A percentile compares a stretch with the other conserved stretches of the same genome.
Conservation (phyloP, 2,113 vertebrate species). For the Etheostoma spectabile region DNA sequence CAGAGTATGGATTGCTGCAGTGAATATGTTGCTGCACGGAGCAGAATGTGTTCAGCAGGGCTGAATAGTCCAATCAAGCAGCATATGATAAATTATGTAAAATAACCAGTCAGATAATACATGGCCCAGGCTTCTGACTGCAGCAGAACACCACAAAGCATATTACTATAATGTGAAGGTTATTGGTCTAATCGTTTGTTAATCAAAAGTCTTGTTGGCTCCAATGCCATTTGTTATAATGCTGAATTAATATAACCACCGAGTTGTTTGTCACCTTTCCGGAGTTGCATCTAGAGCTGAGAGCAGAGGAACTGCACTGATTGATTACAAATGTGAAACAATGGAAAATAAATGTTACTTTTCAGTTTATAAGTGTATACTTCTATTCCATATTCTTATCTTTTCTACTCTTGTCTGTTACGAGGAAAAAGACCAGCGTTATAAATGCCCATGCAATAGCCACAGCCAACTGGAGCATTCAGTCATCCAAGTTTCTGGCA, state of each 20-base stretch:
- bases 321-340: constrained; percentile 7
- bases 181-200: constrained; percentile 35
- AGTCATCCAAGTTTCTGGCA: constrained; percentile 1
- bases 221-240: background rate
- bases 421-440: background rate
- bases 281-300: background rate
- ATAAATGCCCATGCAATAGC: constrained; percentile 10
- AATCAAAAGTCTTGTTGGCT: background rate
- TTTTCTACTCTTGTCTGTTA: background rate
- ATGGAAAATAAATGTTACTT: too few species aligned
- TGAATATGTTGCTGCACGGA: constrained; percentile 50
- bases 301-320: background rate
- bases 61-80: constrained; percentile 47
- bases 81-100: constrained; percentile 52
- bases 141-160: constrained; percentile 32
- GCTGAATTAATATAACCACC: constrained; percentile 6
- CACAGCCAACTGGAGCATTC: background rate
- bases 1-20: constrained; percentile 58
- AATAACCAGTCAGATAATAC: constrained; percentile 50
- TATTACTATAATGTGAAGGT: constrained; percentile 22
- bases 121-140: constrained; percentile 22
- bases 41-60: constrained; percentile 57
- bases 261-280: constrained; percentile 25
- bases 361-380: background rate
- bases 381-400: background rate